Conservation (phyloP, 2,797 vertebrate species). For the Ambastaia sidthimunki region DNA sequence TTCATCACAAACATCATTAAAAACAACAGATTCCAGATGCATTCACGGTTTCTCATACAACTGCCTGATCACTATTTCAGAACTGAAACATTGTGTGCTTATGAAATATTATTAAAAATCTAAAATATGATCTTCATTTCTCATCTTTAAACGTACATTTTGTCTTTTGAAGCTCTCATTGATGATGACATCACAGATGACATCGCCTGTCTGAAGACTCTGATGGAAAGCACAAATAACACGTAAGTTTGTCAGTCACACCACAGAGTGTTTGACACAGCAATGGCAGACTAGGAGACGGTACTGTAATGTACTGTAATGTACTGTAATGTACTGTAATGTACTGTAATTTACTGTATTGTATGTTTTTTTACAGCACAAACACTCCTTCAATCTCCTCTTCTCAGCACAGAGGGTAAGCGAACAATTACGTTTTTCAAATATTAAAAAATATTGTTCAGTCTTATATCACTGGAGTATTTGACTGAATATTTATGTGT, state of each 20-base stretch:
- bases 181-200: conserved; percentile 24
- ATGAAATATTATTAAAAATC: no score
- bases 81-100: background rate
- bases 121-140: no score
- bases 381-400: background rate
- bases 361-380: background rate
- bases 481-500: no score
- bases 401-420: background rate
- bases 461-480: no score
- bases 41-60: background rate
- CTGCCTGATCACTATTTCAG: background rate
- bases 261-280: no score
- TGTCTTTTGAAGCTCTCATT: conserved; percentile 12
- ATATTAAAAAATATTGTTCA: no score
- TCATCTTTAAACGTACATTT: background rate
- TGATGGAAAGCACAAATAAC: background rate
- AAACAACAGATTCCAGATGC: background rate
- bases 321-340: no score
- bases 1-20: background rate
- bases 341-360: no score
- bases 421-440: background rate
- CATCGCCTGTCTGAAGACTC: conserved; percentile 23
- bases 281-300: no score
- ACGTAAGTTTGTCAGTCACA: background rate
- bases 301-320: no score